Evolutionary conservation across 2,113 vertebrate genomes (phyloP), one percentile per base, ranked within the genome.

Genomic region (Cyanoramphus novaezelandiae): DNA sequence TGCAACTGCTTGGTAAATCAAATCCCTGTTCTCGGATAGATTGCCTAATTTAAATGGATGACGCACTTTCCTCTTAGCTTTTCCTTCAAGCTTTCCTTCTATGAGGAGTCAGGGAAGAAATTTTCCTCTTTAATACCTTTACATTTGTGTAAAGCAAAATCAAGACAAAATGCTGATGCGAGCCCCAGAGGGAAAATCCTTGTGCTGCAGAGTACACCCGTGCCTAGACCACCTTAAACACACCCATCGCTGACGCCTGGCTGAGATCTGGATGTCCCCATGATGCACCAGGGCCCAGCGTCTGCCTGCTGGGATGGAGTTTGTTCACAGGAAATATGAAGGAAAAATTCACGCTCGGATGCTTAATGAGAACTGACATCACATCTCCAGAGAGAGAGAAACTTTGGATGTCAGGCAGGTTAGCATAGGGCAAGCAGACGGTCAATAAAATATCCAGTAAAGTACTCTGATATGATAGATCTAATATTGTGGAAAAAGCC

Each of bases 361-460:
- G 98, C 95, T 97, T 99, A 97, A 99, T 97, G 92, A 91, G 92
- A 99, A 97, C 97, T 93, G 98, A 98, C 98, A 95, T 96, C 64
- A 90, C 95, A 94, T 98, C 98, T 99, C 98, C 97, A 98, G 98
- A 97, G 98, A 98, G 98, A 96, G 89, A 94, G 98, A 95, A 98
- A 98, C 98, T 98, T 97, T 97, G 98, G 98, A 99, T 98, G 98
- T 98, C 98, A 98, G 98, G 97, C 98, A 98, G 98, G 98, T 98
- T 98, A 98, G 98, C 97, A 98, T 20, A 97, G 98, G 98, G 98
- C 98, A 98, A 97, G 97, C 97, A 99, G 98, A 98, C 97, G 98
- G 98, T 98, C 98, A 98, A 98, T 98, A 98, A 99, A 99, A 99
- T 98, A 99, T 98, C 99, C 98, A 99, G 98, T 98, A 98, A 98